Evolutionary conservation across 2,888 invertebrate species (phyloP).

Genomic region (Pherbina coryleti): DNA sequence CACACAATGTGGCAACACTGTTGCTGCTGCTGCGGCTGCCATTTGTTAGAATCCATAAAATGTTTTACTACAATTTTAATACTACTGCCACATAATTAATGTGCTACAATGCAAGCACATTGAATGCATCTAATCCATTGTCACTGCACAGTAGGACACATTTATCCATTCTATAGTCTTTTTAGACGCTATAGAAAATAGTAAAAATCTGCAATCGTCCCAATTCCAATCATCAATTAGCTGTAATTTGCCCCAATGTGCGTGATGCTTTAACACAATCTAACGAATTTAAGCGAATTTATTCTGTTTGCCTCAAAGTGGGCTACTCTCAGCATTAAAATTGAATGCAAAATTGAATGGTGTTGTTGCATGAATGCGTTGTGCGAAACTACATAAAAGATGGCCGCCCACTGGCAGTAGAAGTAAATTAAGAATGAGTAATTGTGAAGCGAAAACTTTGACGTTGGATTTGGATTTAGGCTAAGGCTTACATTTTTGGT

Average conservation of each 20-base stretch:
- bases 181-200: not conserved
- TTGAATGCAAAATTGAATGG: conserved; percentile 14
- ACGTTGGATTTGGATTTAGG: not conserved
- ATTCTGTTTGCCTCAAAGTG: conserved; percentile 7
- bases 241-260: not conserved
- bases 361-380: not conserved
- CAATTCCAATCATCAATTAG: not conserved
- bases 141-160: not conserved
- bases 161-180: no score
- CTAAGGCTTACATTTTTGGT: no score
- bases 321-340: conserved; percentile 2
- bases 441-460: not conserved
- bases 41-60: conserved; percentile 14
- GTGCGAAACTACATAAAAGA: not conserved
- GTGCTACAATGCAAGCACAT: not conserved
- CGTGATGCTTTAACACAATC: not conserved
- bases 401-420: conserved; percentile 24
- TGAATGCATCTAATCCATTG: not conserved
- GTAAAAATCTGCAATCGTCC: not conserved
- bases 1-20: conserved; percentile 25
- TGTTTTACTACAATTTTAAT: not conserved
- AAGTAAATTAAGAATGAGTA: conserved; percentile 31
- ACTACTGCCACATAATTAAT: conserved; percentile 24
- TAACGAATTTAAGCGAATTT: not conserved
- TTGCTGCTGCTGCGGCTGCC: not conserved